Base-by-base conservation (phyloP, 2,797 vertebrate genomes). In the Coranthus polyacanthus region DNA sequence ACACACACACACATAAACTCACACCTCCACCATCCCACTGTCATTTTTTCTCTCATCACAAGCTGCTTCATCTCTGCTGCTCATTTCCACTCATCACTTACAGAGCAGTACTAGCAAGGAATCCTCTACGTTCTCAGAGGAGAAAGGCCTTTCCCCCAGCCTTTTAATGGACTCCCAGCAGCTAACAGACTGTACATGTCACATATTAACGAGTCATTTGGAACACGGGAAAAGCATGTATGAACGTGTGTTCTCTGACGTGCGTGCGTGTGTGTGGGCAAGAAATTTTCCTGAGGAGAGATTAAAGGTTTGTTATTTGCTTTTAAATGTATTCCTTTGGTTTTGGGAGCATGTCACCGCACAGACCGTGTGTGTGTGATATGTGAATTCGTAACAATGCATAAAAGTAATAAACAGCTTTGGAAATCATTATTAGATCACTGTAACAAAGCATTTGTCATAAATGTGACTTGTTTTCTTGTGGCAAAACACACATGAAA, bases 11-110 rank as follows among this genome's bases (percentile, higher is more conserved):
- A 24, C 22, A 38, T 15, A 15, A 3, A 38, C 13, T 11, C 43
- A 41, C 42, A 44, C 41, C 37, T 56, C 24, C 13, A 2, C 18
- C 26, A 32, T 17, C 42, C 44, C 0, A 10, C 37, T 68, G 62
- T 26, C 47, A 66, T 69, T 54, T 54, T n/a, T 18, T 73, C 65
- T 57, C 32, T 81, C 69, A 58, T 66, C 56, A 55, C 46, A 63
- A 10, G 12, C 52, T 2, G 22, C 56, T 68, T 72, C 24, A 51
- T 72, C 53, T 64, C 43, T 60, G 39, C 17, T 37, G 0, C 32
- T 41, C 44, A n/a, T 55, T 43, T 59, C 36, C 20, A 53, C 45
- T 39, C 63, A 22, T 72, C 68, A 47, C 29, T 53, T 45, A 52
- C 36, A 29, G 41, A 56, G 46, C 8, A 29, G 45, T 26, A 52